Evolutionary conservation across 1,140 invertebrate species (phyloP).

Genomic region (Eurosta solidaginis): DNA sequence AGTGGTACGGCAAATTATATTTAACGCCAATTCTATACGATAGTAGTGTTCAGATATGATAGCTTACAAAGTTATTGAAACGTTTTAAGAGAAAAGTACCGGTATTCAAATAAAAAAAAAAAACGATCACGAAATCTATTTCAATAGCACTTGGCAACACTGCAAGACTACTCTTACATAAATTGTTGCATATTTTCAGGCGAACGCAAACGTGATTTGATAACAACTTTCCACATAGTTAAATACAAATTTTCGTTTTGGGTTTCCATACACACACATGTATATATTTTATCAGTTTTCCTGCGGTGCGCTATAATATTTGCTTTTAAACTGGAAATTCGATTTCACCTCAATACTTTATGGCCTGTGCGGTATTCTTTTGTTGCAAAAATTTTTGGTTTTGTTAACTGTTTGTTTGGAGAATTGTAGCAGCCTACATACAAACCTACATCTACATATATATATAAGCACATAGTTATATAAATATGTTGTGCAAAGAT

Average conservation of each 20-base stretch:
- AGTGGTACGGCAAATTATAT: too few species aligned
- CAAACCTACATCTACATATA: neutral
- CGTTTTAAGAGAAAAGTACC: too few species aligned
- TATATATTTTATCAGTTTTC: neutral
- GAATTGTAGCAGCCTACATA: too few species aligned
- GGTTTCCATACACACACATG: neutral
- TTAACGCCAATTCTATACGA: too few species aligned
- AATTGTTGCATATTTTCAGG: slow-evolving; percentile 10
- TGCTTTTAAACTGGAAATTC: neutral
- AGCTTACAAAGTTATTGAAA: too few species aligned
- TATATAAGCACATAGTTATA: neutral
- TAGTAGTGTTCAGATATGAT: too few species aligned
- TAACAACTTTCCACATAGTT: neutral
- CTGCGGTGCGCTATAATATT: neutral
- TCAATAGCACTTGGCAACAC: too few species aligned
- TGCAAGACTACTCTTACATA: neutral
- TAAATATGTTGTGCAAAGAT: neutral
- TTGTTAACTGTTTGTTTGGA: slow-evolving; percentile 5
- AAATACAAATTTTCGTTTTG: neutral
- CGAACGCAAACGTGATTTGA: slow-evolving; percentile 17
- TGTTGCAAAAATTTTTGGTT: neutral
- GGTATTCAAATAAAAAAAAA: too few species aligned
- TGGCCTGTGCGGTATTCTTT: slow-evolving; percentile 6
- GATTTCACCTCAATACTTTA: slow-evolving; percentile 8
- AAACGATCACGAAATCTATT: too few species aligned